A percentile compares a stretch with the other conserved stretches of the same genome.
Evolutionary conservation across 1,140 invertebrate species (phyloP).

Genomic region (Pogonognathellus flavescens): DNA sequence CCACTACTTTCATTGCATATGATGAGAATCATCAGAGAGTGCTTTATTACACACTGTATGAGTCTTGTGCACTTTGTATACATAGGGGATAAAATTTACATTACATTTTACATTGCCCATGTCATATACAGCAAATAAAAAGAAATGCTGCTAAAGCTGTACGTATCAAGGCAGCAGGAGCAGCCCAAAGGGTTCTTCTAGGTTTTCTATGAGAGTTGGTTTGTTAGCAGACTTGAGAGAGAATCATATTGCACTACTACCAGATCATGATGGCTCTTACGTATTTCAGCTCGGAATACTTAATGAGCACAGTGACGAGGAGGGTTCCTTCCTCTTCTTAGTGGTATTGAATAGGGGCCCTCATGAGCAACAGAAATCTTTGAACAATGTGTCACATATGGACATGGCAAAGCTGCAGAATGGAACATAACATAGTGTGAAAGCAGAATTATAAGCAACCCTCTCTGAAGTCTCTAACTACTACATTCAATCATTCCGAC

Average conservation of each 20-base stretch:
- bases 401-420: slow-evolving; percentile 29
- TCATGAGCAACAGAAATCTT: background rate
- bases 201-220: background rate
- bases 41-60: background rate
- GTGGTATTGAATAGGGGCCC: background rate
- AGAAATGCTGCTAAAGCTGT: background rate
- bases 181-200: slow-evolving; percentile 21
- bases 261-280: slow-evolving; percentile 34
- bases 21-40: background rate
- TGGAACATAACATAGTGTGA: slow-evolving; percentile 21
- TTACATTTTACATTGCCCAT: slow-evolving; percentile 2
- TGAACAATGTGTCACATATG: slow-evolving; percentile 48
- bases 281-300: slow-evolving; percentile 22
- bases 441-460: slow-evolving; percentile 34
- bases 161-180: background rate
- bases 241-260: slow-evolving; percentile 25
- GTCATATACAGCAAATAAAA: background rate
- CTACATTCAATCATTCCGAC: slow-evolving; percentile 30
- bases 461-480: background rate
- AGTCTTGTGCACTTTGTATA: too few relatives aligned
- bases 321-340: background rate
- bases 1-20: background rate
- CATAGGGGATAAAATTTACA: slow-evolving; percentile 8
- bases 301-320: slow-evolving; percentile 18
- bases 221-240: slow-evolving; percentile 20